These are phyloP conservation scores for Acheta domesticus DNA, from an alignment of 2,888 invertebrate genomes.

Conservation along the genomic window DNA sequence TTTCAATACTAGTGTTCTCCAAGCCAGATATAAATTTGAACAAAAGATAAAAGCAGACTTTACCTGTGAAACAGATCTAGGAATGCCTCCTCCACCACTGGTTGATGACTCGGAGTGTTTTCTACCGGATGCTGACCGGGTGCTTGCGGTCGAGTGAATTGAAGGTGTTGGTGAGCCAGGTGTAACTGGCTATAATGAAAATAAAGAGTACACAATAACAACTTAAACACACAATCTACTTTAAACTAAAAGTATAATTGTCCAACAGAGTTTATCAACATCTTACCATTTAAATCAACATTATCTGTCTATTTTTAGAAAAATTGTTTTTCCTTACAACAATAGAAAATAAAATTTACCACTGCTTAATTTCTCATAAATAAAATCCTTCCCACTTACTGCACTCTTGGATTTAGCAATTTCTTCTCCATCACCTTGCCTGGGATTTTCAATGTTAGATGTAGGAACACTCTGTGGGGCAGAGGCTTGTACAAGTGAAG, in stretches of 20 bases:
- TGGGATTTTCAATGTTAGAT: slow-evolving; percentile 3
- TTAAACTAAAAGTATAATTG: no score
- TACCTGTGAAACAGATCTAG: slow-evolving; percentile 46
- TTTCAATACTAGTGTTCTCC: no score
- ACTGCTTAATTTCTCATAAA: no score
- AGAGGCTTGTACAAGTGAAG: background rate
- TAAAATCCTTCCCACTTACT: slow-evolving; percentile 24
- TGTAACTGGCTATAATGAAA: slow-evolving; percentile 33
- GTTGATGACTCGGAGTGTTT: slow-evolving; percentile 30
- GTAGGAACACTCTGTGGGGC: background rate
- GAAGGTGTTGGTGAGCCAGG: slow-evolving; percentile 36
- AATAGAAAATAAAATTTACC: no score
- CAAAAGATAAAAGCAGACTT: no score
- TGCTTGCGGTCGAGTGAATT: slow-evolving; percentile 30
- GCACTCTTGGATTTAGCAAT: slow-evolving; percentile 32
- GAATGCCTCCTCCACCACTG: slow-evolving; percentile 36
- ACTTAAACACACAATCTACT: no score
- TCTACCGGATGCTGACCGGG: slow-evolving; percentile 23
- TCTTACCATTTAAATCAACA: background rate
- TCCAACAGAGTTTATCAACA: background rate
- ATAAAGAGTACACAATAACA: background rate
- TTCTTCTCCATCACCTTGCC: slow-evolving; percentile 35
- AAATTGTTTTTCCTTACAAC: no score
- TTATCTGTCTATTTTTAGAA: background rate
- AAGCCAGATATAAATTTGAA: no score